Conservation (phyloP, 2,113 vertebrate genomes). For the Silurus asotus region DNA sequence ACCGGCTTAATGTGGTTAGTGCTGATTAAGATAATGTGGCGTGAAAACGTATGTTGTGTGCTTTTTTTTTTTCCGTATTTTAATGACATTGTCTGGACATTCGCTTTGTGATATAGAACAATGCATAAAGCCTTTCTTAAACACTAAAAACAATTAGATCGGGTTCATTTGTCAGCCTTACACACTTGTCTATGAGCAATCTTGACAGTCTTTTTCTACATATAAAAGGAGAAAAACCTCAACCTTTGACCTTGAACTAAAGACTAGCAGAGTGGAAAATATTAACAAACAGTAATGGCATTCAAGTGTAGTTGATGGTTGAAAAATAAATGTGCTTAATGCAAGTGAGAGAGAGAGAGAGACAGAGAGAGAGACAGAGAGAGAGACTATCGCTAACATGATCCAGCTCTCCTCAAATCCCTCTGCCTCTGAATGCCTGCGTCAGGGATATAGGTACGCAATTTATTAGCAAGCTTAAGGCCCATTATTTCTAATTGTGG, state of each 20-base stretch:
- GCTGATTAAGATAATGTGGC: neutral
- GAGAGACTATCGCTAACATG: neutral
- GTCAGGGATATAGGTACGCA: constrained; percentile 41
- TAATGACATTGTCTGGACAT: neutral
- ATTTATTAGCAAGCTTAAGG: constrained; percentile 49
- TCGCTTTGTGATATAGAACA: neutral
- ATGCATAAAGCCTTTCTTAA: neutral
- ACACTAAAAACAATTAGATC: neutral
- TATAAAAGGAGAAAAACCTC: neutral
- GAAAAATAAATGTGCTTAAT: neutral
- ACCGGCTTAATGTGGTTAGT: neutral
- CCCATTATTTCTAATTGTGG: constrained; percentile 54
- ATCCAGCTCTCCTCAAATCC: constrained; percentile 20
- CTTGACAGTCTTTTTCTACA: neutral
- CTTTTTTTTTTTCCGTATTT: neutral
- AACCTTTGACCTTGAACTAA: constrained; percentile 26
- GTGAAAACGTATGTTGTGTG: neutral
- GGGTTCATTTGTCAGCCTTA: neutral
- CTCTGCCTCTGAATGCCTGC: constrained; percentile 18
- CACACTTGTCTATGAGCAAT: neutral
- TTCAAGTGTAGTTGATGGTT: neutral
- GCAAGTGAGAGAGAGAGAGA: neutral
- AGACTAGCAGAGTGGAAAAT: constrained; percentile 3
- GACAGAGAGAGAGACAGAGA: neutral
- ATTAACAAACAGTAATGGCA: neutral